A percentile compares a stretch with the other conserved stretches of the same genome.
Evolutionary conservation across 2,113 vertebrate genomes (phyloP).

Genomic region (Anser brachyrhynchus): DNA sequence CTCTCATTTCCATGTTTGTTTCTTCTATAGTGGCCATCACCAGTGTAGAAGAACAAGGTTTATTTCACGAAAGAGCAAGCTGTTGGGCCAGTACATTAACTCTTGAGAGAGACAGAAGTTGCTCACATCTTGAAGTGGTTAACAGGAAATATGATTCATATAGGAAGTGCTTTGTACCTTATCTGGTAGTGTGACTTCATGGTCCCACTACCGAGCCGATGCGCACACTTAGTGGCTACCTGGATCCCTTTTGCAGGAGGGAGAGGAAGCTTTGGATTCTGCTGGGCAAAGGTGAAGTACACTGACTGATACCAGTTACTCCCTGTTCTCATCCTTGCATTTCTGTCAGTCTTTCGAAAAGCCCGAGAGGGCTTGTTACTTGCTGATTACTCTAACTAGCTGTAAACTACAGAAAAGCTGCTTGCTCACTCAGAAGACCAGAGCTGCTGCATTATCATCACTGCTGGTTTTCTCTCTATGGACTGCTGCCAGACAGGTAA

Average conservation of each 20-base stretch:
- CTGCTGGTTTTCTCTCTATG: neutral
- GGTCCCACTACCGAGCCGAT: fast-evolving
- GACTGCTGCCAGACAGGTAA: neutral
- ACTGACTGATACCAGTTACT: neutral
- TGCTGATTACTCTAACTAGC: neutral
- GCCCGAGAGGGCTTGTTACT: neutral
- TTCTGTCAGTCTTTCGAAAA: neutral
- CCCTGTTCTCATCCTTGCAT: neutral
- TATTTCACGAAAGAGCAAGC: neutral
- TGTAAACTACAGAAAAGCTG: neutral
- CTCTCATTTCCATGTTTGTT: neutral
- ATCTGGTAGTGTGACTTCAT: neutral
- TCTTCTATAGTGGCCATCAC: fast-evolving
- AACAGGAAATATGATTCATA: neutral
- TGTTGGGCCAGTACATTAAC: neutral
- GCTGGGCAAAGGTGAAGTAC: neutral
- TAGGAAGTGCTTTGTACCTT: neutral
- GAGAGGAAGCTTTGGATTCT: neutral
- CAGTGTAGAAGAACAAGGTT: neutral
- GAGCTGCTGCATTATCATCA: neutral
- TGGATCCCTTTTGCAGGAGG: neutral
- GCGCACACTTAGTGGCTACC: neutral
- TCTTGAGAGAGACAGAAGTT: neutral
- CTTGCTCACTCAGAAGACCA: neutral
- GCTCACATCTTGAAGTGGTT: neutral